Evolutionary conservation across 2,113 vertebrate species (phyloP).

Genomic region (Gymnobelideus leadbeateri): DNA sequence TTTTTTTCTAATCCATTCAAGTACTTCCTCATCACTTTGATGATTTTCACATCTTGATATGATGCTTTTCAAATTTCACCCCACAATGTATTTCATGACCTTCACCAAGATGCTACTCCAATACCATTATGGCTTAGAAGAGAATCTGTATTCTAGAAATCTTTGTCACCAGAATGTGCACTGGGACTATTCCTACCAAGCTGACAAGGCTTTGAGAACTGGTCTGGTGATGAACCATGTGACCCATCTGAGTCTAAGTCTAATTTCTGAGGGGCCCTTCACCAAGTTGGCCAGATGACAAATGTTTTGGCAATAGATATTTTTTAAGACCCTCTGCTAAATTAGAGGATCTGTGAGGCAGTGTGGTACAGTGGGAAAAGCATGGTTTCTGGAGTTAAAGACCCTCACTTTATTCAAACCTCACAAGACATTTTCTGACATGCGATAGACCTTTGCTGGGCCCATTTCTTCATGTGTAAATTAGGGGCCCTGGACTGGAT

Average conservation of each 20-base stretch:
- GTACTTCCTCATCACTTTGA: neutral
- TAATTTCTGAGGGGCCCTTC: neutral
- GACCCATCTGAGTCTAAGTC: neutral
- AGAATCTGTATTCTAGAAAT: neutral
- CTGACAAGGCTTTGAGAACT: neutral
- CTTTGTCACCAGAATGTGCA: neutral
- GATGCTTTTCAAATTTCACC: neutral
- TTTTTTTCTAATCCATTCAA: conserved; percentile 30
- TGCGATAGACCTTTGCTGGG: neutral
- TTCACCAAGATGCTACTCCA: neutral
- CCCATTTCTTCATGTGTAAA: neutral
- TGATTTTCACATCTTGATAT: neutral
- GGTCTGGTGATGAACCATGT: neutral
- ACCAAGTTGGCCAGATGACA: neutral
- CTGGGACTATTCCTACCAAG: neutral
- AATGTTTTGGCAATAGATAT: neutral
- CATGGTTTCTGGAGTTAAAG: neutral
- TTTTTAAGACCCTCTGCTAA: neutral
- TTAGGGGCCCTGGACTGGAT: neutral
- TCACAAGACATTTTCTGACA: neutral
- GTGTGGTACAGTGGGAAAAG: neutral
- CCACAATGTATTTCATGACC: neutral
- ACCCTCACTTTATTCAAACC: neutral
- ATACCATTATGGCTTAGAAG: neutral
- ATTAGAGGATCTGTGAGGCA: neutral